Evolutionary conservation across 2,888 invertebrate genomes (phyloP), one percentile per base, ranked within the genome.

Genomic region (Azorinus chamasolen): DNA sequence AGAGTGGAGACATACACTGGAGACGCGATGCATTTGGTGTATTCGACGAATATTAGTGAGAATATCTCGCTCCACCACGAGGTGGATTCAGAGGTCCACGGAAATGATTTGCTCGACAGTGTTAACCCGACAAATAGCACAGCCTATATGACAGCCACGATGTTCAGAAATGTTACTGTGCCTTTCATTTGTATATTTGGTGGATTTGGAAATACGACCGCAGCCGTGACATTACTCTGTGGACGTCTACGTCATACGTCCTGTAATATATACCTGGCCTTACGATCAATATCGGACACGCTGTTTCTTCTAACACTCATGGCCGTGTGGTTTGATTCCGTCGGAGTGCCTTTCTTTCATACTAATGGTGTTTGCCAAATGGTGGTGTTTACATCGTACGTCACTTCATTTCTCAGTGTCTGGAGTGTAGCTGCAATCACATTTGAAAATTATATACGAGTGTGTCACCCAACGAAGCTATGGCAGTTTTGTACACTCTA

Each of bases 211-310:
- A 97, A 97, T 90, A 93, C 95, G 27, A 88, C 96, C 0, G 96
- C 96, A 0, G 94, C 96, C 0, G 94, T 95, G 80, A 96, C 97
- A 0, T 96, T 97, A 89, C 95, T 95, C 82, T 94, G 94, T 54
- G 96, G 96, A 27, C 96, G 96, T 79, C 93, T 97, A 63, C 94
- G 95, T 16, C 94, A 95, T 51, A 95, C 96, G 20, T 96, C 97
- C 0, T 96, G 96, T 0, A 96, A 96, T 76, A 95, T 96, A 84
- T 97, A 97, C 91, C 93, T 97, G 83, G 95, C 96, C 0, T 96
- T 96, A 0, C 92, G 97, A 58, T 96, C 96, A 0, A 92, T 96
- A 1, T 96, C 96, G 76, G 97, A 97, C 92, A 96, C 96, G 0
- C 94, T 96, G 0, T 97, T 96, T 86, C 93, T 97, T 16, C 83